Conservation (phyloP, 2,113 vertebrate species). For the Cisticola juncidis region DNA sequence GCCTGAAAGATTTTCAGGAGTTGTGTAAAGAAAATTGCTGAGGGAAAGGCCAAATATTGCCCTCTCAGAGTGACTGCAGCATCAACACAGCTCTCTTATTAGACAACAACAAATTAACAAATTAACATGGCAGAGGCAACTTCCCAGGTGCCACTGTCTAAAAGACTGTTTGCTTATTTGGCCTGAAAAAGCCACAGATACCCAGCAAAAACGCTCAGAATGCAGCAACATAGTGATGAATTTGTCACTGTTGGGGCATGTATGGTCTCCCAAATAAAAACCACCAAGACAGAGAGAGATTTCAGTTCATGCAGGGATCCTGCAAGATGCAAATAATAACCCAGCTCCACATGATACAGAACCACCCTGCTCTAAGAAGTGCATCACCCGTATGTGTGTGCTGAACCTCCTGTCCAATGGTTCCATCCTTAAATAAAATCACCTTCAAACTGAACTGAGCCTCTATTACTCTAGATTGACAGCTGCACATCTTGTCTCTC, state of each 20-base stretch:
- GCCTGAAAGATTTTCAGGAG: neutral
- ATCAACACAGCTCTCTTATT: neutral
- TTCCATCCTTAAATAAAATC: neutral
- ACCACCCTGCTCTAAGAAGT: neutral
- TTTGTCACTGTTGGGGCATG: neutral
- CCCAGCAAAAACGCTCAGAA: neutral
- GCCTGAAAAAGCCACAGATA: neutral
- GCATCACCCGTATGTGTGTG: neutral
- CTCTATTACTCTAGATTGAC: neutral
- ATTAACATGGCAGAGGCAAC: neutral
- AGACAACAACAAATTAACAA: neutral
- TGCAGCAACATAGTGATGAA: accelerated
- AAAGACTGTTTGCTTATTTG: neutral
- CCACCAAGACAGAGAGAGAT: neutral
- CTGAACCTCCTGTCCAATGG: neutral
- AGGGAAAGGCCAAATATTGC: accelerated
- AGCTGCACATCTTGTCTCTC: neutral
- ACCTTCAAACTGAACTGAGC: neutral
- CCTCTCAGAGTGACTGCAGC: neutral
- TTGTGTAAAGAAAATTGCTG: neutral
- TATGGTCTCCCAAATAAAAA: neutral
- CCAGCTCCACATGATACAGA: neutral
- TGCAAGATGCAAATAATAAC: neutral
- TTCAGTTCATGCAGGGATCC: neutral
- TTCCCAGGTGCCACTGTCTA: neutral